Base-by-base conservation (phyloP, 1,140 invertebrate genomes). In the Acarapis woodi region DNA sequence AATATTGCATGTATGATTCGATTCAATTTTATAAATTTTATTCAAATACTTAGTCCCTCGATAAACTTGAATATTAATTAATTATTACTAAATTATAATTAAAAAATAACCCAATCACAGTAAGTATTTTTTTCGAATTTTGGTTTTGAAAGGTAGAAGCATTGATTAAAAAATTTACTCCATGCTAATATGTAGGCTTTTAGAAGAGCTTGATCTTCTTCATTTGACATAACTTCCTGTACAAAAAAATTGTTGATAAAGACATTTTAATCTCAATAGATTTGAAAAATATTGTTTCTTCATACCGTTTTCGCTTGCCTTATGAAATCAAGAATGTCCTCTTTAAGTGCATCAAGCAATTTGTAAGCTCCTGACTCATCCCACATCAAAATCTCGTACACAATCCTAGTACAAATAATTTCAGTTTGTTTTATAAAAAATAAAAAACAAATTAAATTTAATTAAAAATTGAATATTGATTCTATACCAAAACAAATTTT, bases 141-240 rank as follows among this genome's bases (percentile, higher is more conserved):
- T 9, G 87, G 87, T 43, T 83, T 80, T 3, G 87, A 85, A 46
- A 94, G 60, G 60, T 90, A 94, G 54, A 79, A 75, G 56, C 85
- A 93, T 53, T 94, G 85, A 5, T 82, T 82, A 53, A 93, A 93
- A 61, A 94, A 96, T 50, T 88, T 90, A 29, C 78, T 65, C 87
- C 87, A 96, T 58, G 93, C 85, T 6, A 68, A 67, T 47, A 94
- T 93, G 50, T 96, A 96, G 6, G 85, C 78, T 58, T 85, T 85
- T 4, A 96, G 58, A 18, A 94, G 59, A 5, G 85, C 80, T 53
- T 88, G 79, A 49, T 94, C 85, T 51, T 93, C 83, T 42, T 79
- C 65, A 50, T 85, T 77, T 15, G 75, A 67, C 42, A 87, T 58
- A 2, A 90, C 79, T 50, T 77, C 64, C 61, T 73, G 43, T 55